These are phyloP conservation scores for Hyposoter didymator DNA, from an alignment of 2,888 invertebrate genomes.

Conservation along the genomic window DNA sequence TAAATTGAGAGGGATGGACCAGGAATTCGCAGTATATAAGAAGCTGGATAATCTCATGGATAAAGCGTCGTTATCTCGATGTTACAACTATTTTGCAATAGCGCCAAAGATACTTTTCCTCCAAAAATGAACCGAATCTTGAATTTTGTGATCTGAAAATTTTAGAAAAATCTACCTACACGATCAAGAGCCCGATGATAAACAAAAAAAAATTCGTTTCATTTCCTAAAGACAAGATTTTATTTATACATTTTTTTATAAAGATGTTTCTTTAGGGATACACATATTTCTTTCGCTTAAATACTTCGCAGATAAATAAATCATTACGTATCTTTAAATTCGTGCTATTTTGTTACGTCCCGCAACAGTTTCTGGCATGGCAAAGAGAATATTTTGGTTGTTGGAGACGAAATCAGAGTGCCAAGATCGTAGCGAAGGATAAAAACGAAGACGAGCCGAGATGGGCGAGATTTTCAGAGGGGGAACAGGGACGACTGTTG, in stretches of 20 bases:
- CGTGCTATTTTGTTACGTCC: slow-evolving; percentile 19
- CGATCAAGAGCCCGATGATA: too few species aligned
- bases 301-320: neutral
- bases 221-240: too few species aligned
- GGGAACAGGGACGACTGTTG: slow-evolving; percentile 38
- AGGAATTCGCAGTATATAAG: slow-evolving; percentile 5
- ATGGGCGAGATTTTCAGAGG: slow-evolving; percentile 34
- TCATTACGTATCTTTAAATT: neutral
- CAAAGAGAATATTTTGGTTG: slow-evolving; percentile 44
- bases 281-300: neutral
- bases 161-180: too few species aligned
- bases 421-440: slow-evolving; percentile 16
- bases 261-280: too few species aligned
- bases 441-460: slow-evolving; percentile 50
- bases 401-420: slow-evolving; percentile 25
- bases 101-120: neutral
- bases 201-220: neutral
- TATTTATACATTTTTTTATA: too few species aligned
- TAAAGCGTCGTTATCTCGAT: slow-evolving; percentile 9
- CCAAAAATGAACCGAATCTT: neutral
- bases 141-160: neutral
- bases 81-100: slow-evolving; percentile 15
- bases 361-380: slow-evolving; percentile 49
- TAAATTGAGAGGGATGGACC: slow-evolving; percentile 36
- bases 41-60: slow-evolving; percentile 26